A percentile compares a stretch with the other conserved stretches of the same genome.
These are phyloP conservation scores for Macrotrachela quadricornifera DNA, from an alignment of 1,140 invertebrate species.

Conservation along the genomic window DNA sequence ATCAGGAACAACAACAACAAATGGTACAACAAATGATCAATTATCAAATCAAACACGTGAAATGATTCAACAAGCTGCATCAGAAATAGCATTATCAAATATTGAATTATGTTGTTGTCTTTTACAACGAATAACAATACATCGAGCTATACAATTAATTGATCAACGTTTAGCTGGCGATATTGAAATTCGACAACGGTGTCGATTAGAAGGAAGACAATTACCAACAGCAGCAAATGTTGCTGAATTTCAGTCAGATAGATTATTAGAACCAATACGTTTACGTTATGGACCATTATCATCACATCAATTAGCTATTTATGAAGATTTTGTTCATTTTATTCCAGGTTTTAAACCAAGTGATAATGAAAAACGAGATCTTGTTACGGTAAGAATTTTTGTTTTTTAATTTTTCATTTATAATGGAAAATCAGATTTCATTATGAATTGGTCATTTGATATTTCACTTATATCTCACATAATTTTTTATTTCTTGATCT, in stretches of 20 bases:
- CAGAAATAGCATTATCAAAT: slow-evolving; percentile 65
- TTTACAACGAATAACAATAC: slow-evolving; percentile 90
- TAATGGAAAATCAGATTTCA: no score
- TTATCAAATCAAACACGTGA: neutral
- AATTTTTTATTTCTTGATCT: no score
- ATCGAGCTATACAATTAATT: slow-evolving; percentile 82
- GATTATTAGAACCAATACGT: slow-evolving; percentile 1
- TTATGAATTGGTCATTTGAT: no score
- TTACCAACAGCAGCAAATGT: neutral
- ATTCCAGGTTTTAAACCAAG: slow-evolving; percentile 79
- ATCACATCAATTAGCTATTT: slow-evolving; percentile 66
- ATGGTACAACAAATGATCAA: no score
- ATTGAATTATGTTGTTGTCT: slow-evolving; percentile 87
- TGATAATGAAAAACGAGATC: slow-evolving; percentile 24
- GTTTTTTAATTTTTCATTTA: neutral
- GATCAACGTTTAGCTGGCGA: slow-evolving; percentile 55
- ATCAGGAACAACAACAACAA: no score
- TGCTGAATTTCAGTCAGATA: slow-evolving; percentile 3
- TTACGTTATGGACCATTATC: slow-evolving; percentile 50
- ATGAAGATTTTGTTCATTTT: slow-evolving; percentile 85
- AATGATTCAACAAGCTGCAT: slow-evolving; percentile 35
- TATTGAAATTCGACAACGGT: slow-evolving; percentile 12
- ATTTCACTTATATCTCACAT: no score
- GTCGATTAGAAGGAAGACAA: neutral
- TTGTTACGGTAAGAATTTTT: slow-evolving; percentile 1